phyloP scores from a whole-genome alignment of 2,888 invertebrate genomes.

The Esperia sulphurella region DNA sequence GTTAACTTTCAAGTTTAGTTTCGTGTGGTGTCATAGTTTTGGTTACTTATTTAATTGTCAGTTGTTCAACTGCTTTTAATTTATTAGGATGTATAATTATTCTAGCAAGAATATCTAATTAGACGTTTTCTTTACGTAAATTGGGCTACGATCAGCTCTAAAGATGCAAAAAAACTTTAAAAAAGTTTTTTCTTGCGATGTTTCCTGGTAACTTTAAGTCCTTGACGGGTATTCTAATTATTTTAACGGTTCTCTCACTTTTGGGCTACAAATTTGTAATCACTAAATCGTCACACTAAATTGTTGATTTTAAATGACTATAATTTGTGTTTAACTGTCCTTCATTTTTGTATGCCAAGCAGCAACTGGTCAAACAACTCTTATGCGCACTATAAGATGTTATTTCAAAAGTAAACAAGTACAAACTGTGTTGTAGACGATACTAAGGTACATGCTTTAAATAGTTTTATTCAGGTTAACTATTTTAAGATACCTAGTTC shows the following conservation, averaged over 20 bases:
- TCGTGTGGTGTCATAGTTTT: constrained; percentile 68
- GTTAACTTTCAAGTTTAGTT: constrained; percentile 62
- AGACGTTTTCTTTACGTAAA: neutral
- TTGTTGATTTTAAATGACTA: neutral
- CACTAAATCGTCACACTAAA: neutral
- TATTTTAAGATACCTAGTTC: too few relatives aligned
- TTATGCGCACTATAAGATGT: constrained; percentile 28
- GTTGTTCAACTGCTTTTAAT: neutral
- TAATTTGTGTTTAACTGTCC: constrained; percentile 19
- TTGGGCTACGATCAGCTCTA: neutral
- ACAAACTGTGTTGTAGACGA: constrained; percentile 10
- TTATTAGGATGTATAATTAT: neutral
- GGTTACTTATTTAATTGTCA: constrained; percentile 31
- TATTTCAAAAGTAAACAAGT: constrained; percentile 43
- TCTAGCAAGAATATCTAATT: neutral
- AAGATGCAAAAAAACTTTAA: too few relatives aligned
- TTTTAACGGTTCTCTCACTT: too few relatives aligned
- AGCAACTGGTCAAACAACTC: constrained; percentile 50
- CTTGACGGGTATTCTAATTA: too few relatives aligned
- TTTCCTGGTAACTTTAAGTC: too few relatives aligned
- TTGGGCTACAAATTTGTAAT: neutral
- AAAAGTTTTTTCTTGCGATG: too few relatives aligned
- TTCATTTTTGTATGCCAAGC: constrained; percentile 30
- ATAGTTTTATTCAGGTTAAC: too few relatives aligned
- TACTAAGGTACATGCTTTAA: constrained; percentile 8